phyloP scores from a whole-genome alignment of 2,797 vertebrate genomes.

The Manis crassicaudata region DNA sequence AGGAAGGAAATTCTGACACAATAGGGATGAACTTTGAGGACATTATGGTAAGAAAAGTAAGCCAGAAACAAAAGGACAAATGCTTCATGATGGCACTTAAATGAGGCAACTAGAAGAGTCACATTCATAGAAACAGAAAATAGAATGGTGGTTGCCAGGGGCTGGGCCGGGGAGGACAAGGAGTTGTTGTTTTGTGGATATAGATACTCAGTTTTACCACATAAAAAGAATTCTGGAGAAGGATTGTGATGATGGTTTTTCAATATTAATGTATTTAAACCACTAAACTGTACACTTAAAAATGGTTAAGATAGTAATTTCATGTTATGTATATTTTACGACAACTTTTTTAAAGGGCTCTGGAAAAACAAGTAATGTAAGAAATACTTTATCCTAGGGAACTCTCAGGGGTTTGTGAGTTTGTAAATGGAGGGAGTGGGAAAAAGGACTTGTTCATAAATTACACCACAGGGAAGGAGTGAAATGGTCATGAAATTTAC shows the following conservation, averaged over 20 bases:
- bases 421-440: neutral
- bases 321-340: neutral
- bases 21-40: neutral
- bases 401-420: neutral
- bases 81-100: neutral
- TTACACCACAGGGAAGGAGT: neutral
- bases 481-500: neutral
- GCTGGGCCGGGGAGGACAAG: accelerated
- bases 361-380: neutral
- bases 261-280: neutral
- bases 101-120: neutral
- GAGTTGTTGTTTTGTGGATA: neutral
- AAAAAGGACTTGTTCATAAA: neutral
- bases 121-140: neutral
- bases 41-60: neutral
- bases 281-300: neutral
- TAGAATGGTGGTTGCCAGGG: neutral
- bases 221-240: neutral
- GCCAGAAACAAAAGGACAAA: neutral
- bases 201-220: neutral
- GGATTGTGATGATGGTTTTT: neutral
- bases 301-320: neutral
- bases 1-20: neutral
- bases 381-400: neutral
- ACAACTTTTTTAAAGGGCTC: neutral